These are phyloP conservation scores for Hecatera dysodea DNA, from an alignment of 2,888 invertebrate species.

Conservation along the genomic window DNA sequence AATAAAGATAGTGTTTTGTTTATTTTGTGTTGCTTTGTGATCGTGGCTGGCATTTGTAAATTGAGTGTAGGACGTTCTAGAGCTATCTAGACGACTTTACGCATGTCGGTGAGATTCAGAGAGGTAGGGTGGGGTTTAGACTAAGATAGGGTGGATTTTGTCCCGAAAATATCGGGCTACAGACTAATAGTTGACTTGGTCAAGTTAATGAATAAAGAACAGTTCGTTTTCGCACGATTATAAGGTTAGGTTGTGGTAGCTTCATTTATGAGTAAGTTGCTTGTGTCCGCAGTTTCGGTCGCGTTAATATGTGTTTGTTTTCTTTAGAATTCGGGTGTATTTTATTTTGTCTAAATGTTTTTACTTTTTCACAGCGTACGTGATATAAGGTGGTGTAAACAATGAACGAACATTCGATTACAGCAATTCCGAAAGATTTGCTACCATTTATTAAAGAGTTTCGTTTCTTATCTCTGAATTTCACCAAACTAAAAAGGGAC, in stretches of 20 bases:
- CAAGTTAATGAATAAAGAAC: background rate
- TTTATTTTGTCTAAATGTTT: too few relatives aligned
- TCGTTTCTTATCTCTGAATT: too few relatives aligned
- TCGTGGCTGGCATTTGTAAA: conserved; percentile 33
- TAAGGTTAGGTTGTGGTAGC: background rate
- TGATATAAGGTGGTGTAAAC: too few relatives aligned
- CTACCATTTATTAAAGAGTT: too few relatives aligned
- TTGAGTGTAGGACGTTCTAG: conserved; percentile 9
- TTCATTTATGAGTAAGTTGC: too few relatives aligned
- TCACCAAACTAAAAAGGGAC: too few relatives aligned
- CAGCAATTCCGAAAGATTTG: too few relatives aligned
- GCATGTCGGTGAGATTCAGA: background rate
- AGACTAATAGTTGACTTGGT: background rate
- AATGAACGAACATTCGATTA: too few relatives aligned
- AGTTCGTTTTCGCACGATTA: background rate
- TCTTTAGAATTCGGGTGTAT: too few relatives aligned
- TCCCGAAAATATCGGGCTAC: background rate
- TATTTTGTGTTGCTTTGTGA: conserved; percentile 18
- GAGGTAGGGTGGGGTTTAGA: background rate
- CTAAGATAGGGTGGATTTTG: background rate
- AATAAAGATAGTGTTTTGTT: conserved; percentile 50
- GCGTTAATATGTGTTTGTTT: too few relatives aligned
- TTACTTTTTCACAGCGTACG: too few relatives aligned
- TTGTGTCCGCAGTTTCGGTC: too few relatives aligned
- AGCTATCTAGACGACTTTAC: background rate